Evolutionary conservation across 35 echinoderm and acorn worm genomes (phyloP).

Genomic region (Eucidaris tribuloides): DNA sequence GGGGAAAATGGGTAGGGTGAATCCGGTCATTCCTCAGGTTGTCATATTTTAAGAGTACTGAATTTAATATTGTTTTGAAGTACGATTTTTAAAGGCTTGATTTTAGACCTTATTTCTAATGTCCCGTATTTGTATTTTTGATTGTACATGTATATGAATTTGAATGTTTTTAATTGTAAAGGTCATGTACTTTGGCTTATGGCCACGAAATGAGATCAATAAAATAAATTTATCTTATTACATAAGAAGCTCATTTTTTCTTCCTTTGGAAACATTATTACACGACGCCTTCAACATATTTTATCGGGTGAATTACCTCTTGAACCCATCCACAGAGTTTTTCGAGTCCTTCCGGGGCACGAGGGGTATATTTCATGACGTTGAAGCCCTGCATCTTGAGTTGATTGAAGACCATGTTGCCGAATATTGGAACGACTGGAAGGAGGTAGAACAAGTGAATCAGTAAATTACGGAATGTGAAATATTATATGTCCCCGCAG

Average conservation of each 20-base stretch:
- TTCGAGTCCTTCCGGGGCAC: not conserved
- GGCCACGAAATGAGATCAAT: not conserved
- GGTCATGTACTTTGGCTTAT: not conserved
- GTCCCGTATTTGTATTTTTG: no score
- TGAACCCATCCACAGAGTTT: constrained; percentile 11
- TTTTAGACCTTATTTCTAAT: no score
- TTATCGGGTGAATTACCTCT: not conserved
- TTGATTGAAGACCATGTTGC: not conserved
- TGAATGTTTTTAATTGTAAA: not conserved
- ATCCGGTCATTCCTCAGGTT: no score
- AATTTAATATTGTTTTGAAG: no score
- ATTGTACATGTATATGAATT: no score
- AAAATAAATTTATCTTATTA: not conserved
- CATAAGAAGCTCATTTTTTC: no score
- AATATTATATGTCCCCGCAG: not conserved
- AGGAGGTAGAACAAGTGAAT: not conserved
- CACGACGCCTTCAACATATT: not conserved
- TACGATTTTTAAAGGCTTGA: no score
- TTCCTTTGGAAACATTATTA: not conserved
- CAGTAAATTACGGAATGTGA: not conserved
- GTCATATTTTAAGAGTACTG: no score
- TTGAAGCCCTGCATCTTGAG: constrained; percentile 43
- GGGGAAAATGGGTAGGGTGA: no score
- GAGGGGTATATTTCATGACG: not conserved
- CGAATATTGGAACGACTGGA: constrained; percentile 11